Conservation (phyloP, 2,797 vertebrate genomes). For the Gallirallus australis region DNA sequence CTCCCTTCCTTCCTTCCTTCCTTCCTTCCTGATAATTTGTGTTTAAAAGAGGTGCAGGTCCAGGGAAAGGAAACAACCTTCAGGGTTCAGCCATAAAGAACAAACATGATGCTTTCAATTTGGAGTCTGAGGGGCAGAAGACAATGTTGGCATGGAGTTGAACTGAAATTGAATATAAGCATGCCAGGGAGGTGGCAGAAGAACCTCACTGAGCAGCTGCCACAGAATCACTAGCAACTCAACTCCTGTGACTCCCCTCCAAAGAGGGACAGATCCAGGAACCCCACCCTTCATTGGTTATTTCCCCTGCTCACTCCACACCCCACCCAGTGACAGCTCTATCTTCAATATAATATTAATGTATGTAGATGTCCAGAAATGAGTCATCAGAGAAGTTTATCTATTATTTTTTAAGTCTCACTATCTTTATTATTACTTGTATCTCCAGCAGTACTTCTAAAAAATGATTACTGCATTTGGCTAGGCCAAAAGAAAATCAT, state of each 20-base stretch:
- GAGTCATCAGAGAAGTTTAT: neutral
- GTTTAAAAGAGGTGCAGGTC: neutral
- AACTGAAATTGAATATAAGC: neutral
- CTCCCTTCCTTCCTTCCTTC: too few species aligned
- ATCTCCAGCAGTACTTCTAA: neutral
- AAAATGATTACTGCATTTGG: neutral
- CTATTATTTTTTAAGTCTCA: neutral
- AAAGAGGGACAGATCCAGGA: neutral
- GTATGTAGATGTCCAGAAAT: neutral
- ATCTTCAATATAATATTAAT: neutral
- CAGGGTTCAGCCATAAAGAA: neutral
- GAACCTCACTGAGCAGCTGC: neutral
- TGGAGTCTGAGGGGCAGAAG: neutral
- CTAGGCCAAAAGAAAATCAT: neutral
- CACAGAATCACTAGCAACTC: neutral
- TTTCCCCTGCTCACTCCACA: neutral
- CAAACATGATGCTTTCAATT: neutral
- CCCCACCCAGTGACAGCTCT: neutral
- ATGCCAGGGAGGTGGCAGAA: neutral
- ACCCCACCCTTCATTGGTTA: neutral
- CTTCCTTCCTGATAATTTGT: neutral
- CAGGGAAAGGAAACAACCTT: neutral
- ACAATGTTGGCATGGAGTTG: neutral
- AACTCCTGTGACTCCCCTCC: neutral
- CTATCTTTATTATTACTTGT: neutral